A percentile compares a stretch with the other conserved stretches of the same genome.
Conservation (phyloP, 2,888 invertebrate species). For the Eledona agricola region DNA sequence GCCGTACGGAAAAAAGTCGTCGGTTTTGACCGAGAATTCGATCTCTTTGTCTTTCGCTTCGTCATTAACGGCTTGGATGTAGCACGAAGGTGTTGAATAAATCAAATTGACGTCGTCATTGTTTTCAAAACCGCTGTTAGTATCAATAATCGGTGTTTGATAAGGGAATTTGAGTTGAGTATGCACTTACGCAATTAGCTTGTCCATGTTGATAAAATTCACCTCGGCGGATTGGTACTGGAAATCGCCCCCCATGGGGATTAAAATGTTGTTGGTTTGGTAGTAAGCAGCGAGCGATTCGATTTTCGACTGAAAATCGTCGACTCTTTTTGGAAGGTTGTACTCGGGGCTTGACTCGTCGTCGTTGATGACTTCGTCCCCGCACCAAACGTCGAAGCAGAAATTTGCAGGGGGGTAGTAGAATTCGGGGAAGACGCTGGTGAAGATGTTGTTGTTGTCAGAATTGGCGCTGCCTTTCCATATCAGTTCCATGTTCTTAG, state of each 20-base stretch:
- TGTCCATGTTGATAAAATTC: conserved; percentile 90
- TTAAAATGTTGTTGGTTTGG: conserved; percentile 77
- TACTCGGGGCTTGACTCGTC: conserved; percentile 70
- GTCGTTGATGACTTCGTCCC: conserved; percentile 89
- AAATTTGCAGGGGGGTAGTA: conserved; percentile 90
- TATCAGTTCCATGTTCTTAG: conserved; percentile 80
- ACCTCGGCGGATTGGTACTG: conserved; percentile 78
- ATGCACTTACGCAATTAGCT: conserved; percentile 78
- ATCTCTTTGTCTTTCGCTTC: conserved; percentile 70
- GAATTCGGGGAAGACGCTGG: conserved; percentile 36
- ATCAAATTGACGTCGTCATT: conserved; percentile 68
- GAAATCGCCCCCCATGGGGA: conserved; percentile 95
- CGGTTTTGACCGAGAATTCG: conserved; percentile 76
- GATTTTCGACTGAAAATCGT: conserved; percentile 67
- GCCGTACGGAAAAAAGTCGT: conserved; percentile 94
- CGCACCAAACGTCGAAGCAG: conserved; percentile 90
- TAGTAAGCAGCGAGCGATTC: conserved; percentile 66
- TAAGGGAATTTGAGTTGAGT: neutral
- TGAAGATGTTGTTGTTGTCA: conserved; percentile 61
- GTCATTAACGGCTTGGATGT: conserved; percentile 80
- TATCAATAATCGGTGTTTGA: neutral
- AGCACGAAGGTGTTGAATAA: conserved; percentile 89
- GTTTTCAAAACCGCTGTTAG: conserved; percentile 21
- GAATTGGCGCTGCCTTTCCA: conserved; percentile 79
- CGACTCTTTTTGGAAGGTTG: conserved; percentile 52